phyloP scores from a whole-genome alignment of 2,888 invertebrate species.

The Patella depressa region DNA sequence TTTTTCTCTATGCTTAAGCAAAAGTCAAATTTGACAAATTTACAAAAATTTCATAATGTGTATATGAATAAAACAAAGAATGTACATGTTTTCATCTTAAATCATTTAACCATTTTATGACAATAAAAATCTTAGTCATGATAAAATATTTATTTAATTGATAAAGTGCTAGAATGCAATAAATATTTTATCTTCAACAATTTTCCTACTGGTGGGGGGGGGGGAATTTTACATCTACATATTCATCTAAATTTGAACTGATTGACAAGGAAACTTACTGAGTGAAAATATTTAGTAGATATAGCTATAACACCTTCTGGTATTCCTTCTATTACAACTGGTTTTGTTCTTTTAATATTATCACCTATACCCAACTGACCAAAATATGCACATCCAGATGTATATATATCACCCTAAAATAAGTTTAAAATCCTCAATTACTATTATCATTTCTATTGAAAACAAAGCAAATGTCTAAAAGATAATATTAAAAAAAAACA shows the following conservation, averaged over 20 bases:
- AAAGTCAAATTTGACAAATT: too few species aligned
- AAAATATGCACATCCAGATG: slow-evolving; percentile 85
- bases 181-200: neutral
- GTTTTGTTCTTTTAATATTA: slow-evolving; percentile 50
- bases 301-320: slow-evolving; percentile 71
- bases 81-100: too few species aligned
- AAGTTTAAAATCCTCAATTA: neutral
- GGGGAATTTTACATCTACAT: too few species aligned
- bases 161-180: slow-evolving; percentile 3
- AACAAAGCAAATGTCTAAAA: too few species aligned
- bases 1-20: too few species aligned
- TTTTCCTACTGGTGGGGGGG: neutral
- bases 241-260: neutral
- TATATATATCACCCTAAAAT: slow-evolving; percentile 78
- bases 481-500: too few species aligned
- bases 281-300: slow-evolving; percentile 83
- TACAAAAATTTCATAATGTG: too few species aligned
- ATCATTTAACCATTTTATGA: too few species aligned
- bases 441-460: too few species aligned
- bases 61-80: too few species aligned
- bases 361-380: slow-evolving; percentile 82
- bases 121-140: too few species aligned
- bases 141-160: too few species aligned
- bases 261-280: slow-evolving; percentile 75
- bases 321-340: slow-evolving; percentile 45